Percentiles rank a stretch among this genome's conserved stretches.
Conservation (phyloP, 2,888 invertebrate species). For the Drosophila neonasuta region DNA sequence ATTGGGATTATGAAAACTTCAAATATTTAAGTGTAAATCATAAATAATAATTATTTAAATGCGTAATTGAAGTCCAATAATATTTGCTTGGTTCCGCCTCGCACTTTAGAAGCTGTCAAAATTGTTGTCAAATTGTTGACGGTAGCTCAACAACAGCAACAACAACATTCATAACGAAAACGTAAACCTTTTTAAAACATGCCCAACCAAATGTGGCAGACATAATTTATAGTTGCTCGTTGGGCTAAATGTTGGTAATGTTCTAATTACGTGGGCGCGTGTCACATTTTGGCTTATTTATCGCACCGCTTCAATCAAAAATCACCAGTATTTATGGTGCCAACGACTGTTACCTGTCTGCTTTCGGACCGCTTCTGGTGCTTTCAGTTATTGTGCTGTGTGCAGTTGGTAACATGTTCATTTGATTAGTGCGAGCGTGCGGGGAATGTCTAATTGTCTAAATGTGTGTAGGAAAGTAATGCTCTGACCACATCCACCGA, state of each 20-base stretch:
- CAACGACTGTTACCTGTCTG: slow-evolving; percentile 43
- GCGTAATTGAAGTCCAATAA: slow-evolving; percentile 54
- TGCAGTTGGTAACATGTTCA: slow-evolving; percentile 53
- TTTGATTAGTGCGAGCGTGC: slow-evolving; percentile 64
- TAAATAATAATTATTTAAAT: slow-evolving; percentile 66
- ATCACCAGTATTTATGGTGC: slow-evolving; percentile 60
- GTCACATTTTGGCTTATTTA: slow-evolving; percentile 61
- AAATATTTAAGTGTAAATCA: slow-evolving; percentile 70
- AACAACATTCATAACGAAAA: slow-evolving; percentile 9
- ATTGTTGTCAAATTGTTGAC: slow-evolving; percentile 37
- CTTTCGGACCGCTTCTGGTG: neutral
- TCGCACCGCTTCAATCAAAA: slow-evolving; percentile 54
- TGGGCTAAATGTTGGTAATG: slow-evolving; percentile 68
- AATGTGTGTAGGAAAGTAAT: slow-evolving; percentile 1
- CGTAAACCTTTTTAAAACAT: slow-evolving; percentile 47
- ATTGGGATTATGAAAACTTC: slow-evolving; percentile 29
- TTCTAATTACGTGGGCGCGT: slow-evolving; percentile 78
- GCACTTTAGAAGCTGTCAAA: slow-evolving; percentile 59
- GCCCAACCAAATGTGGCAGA: slow-evolving; percentile 34
- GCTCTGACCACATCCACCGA: slow-evolving; percentile 17
- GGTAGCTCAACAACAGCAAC: slow-evolving; percentile 8
- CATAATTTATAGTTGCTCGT: slow-evolving; percentile 52
- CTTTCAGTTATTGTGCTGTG: slow-evolving; percentile 27
- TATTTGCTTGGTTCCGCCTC: slow-evolving; percentile 43
- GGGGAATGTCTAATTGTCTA: slow-evolving; percentile 55